Base-by-base conservation (phyloP, 2,113 vertebrate genomes). In the Leptobrachium leishanense region DNA sequence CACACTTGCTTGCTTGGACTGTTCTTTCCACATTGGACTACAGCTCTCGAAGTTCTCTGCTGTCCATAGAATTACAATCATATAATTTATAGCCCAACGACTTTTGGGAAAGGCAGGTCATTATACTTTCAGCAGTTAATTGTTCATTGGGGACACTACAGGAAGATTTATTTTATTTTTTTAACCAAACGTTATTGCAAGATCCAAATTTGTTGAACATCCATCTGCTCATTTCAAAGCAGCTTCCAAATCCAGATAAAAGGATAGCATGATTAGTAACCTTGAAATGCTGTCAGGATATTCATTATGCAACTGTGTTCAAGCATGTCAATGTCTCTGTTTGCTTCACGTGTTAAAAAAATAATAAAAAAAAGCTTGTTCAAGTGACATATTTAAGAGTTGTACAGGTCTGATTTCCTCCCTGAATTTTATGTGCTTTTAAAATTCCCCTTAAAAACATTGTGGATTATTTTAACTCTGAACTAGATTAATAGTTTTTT, bases 201-300 rank as follows among this genome's bases (percentile, higher is more conserved):
- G 13, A 59, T 15, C 53, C 20, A 41, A 42, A 43, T 44, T 15
- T 64, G 59, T 65, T 15, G 1, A 6, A 50, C 46, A 69, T 31
- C 68, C 46, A 11, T 72, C 15, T 46, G 44, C 50, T 62, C 63
- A 66, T 74, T 68, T 67, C 44, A 73, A 66, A 83, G 74, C 50
- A 83, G 90, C 88, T 85, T 83, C 86, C 82, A 89, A 88, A 90
- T 90, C 82, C 88, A 86, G 84, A 84, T 88, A 86, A 88, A 88
- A 81, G 84, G 87, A 88, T 84, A 85, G 57, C 85, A 67, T 74
- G 84, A 86, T 82, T 84, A 84, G 39, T 42, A 79, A 79, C 83
- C 84, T 88, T 90, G 78, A 88, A 89, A 87, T 86, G 44, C 78
- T 84, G 74, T 86, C 83, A 87, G 84, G 88, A 84, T 89, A 86